Percentiles rank a stretch among this genome's conserved stretches.
Conservation (phyloP, 2,888 invertebrate species). For the Oscheius sp. region DNA sequence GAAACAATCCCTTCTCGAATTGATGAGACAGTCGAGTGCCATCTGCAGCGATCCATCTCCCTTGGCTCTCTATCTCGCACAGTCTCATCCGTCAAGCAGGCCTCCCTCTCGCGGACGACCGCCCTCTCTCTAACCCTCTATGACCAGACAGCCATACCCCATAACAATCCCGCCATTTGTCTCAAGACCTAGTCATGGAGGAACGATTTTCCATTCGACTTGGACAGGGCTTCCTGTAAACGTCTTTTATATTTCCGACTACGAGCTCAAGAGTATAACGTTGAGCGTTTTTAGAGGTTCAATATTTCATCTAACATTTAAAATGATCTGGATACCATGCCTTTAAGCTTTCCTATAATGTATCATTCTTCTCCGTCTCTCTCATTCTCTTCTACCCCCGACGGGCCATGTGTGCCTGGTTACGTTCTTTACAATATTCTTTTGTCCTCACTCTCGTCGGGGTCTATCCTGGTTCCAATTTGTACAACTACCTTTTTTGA, state of each 20-base stretch:
- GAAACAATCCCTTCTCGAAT: slow-evolving; percentile 25
- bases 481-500: no score
- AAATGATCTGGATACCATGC: no score
- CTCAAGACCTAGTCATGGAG: slow-evolving; percentile 17
- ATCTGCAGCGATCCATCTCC: slow-evolving; percentile 38
- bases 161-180: slow-evolving; percentile 31
- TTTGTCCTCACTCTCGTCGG: not conserved
- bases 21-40: slow-evolving; percentile 25
- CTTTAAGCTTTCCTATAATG: not conserved
- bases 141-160: no score
- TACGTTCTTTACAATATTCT: slow-evolving; percentile 10
- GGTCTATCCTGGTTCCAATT: no score
- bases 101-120: slow-evolving; percentile 7
- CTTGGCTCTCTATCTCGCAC: slow-evolving; percentile 30
- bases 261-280: not conserved
- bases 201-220: no score
- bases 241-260: not conserved
- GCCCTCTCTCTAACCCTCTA: not conserved
- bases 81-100: slow-evolving; percentile 26
- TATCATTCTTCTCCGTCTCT: slow-evolving; percentile 28
- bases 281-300: no score
- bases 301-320: no score
- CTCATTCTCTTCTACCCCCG: slow-evolving; percentile 17
- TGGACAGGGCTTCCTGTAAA: no score
- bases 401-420: slow-evolving; percentile 7